Percentiles rank a stretch among this genome's conserved stretches.
Conservation (phyloP, 2,113 vertebrate genomes). For the Brachyistius frenatus region DNA sequence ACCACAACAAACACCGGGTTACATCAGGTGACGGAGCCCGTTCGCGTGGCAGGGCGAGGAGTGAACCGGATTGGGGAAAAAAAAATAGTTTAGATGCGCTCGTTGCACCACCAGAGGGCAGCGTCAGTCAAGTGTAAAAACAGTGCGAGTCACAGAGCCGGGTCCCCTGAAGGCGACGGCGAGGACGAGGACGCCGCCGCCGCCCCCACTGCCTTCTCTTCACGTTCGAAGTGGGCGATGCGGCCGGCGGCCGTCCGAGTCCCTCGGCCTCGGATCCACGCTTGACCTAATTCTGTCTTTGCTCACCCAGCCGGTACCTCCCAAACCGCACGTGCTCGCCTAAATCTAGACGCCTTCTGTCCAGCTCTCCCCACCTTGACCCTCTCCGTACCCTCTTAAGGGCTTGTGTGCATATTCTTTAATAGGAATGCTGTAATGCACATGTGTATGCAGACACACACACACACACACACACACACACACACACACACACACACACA, state of each 20-base stretch:
- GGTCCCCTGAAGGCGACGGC: conserved; percentile 28
- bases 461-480: neutral
- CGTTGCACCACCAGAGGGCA: conserved; percentile 67
- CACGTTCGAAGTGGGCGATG: conserved; percentile 60
- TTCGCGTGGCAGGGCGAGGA: too few species aligned
- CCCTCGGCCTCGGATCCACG: conserved; percentile 57
- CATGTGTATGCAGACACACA: neutral
- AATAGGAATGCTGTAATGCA: conserved; percentile 5
- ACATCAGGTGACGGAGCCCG: too few species aligned
- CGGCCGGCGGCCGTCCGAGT: conserved; percentile 60
- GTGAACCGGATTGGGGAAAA: too few species aligned
- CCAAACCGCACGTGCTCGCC: conserved; percentile 28
- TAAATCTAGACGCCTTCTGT: conserved; percentile 5
- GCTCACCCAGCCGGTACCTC: conserved; percentile 49
- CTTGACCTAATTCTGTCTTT: conserved; percentile 81
- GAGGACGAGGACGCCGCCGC: too few species aligned
- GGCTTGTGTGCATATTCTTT: conserved; percentile 9
- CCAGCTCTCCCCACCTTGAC: conserved; percentile 13
- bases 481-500: neutral
- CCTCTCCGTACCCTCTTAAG: conserved; percentile 16
- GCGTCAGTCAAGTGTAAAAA: neutral
- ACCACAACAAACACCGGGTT: too few species aligned
- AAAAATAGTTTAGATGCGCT: neutral
- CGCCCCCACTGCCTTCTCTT: conserved; percentile 29
- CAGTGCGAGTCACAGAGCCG: neutral